Evolutionary conservation across 2,888 invertebrate genomes (phyloP), one percentile per base, ranked within the genome.

Genomic region (Mongoloraphidia duomilia): DNA sequence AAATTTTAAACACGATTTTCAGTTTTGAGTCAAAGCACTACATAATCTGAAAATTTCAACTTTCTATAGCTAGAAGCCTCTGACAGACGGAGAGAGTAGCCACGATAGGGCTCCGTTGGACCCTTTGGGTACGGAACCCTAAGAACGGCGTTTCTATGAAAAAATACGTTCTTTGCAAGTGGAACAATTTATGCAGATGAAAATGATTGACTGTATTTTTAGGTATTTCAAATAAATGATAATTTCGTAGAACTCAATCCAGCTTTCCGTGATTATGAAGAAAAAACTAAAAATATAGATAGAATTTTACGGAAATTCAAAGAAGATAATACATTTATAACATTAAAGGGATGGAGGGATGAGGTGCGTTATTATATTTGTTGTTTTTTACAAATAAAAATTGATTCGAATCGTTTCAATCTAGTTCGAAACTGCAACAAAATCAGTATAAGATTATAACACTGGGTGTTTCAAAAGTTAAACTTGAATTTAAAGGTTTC

Each of bases 311-410:
- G 79, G 58, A 79, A 84, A 63, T 73, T 92, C 62, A 75, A 83
- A 52, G 77, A 76, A 53, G 80, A 87, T 58, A 81, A 84, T 61
- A 76, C 80, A 57, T 85, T 92, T 63, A 74, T 83, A 55, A 84
- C 93, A 41, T 70, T 92, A 9, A 82, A 83, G 63, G 93, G 94
- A 13, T 95, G 94, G 94, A 76, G 94, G 63, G 85, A 94, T 73
- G 94, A 95, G 79, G 87, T 87, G 6, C 26, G 26, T 26, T 5
- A 26, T 6, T 26, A 26, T 26, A 26, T 26, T 26, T 3, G 17
- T 26, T 44, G 13, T 38, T 26, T 37, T 37, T 44, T 34, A 46
- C 12, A 33, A 34, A n/a, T 4, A 9, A 12, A 10, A 46, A 17
- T 34, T 17, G 17, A 8, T 38, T 46, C 37, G 36, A 46, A 11